Base-by-base conservation (phyloP, 2,888 invertebrate species). In the Xestia ashworthii region DNA sequence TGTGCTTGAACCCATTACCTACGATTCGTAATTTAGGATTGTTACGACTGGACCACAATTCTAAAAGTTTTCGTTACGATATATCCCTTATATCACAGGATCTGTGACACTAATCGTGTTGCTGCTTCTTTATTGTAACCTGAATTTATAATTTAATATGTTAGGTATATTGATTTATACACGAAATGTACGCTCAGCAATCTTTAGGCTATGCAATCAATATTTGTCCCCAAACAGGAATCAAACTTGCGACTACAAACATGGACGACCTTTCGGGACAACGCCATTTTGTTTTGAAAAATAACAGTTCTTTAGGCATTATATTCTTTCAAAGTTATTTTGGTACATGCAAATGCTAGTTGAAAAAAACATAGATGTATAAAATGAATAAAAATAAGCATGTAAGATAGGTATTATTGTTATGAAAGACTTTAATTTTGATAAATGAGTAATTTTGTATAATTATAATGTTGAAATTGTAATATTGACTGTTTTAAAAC, bases 381-480 rank as follows among this genome's bases (percentile, higher is more conserved):
- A 73, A 74, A 73, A 67, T 64, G 1, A 75, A 71, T 76, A 14
- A 50, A 55, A 48, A 58, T 16, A 53, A 46, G 62, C 16, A 55
- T 75, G 16, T 84, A 80, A 86, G 64, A 12, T 86, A 85, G 70
- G 67, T 48, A 69, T 72, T 53, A 86, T 77, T 86, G 78, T 84
- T 85, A 78, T 88, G 44, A 86, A 88, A 88, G 78, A 84, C 79
- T 87, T 87, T 84, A 84, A 80, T 88, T 88, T 86, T 88, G 82
- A 88, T 88, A 87, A 81, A 81, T 67, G 65, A 71, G 73, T 82
- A 76, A 82, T 71, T 78, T 77, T 78, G 64, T 60, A 76, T 74
- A 60, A 41, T 71, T 58, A 9, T 65, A 48, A 69, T 60, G n/a
- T 75, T 68, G 22, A 25, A 22, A 25, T 64, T 53, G 62, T 81